Base-by-base conservation (phyloP, 64 coral and sea anemone genomes). In the Stichodactyla helianthus region DNA sequence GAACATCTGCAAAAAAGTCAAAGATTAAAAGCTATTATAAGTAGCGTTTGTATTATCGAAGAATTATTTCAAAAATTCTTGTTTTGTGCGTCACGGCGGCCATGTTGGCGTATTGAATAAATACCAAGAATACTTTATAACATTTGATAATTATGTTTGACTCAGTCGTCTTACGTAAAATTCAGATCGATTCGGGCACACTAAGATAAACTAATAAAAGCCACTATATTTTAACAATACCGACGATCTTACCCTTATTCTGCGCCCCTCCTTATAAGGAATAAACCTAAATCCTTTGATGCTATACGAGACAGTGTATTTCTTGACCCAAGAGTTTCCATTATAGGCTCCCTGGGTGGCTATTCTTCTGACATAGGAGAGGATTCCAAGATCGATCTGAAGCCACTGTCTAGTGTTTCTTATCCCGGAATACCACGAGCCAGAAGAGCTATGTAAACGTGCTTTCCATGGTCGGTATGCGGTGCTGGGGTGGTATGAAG, bases 371-470 rank as follows among this genome's bases (percentile, higher is more conserved):
- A 93, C 50, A 22, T 80, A 25, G 13, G 71, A 84, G 16, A 79
- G 13, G 22, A 78, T 53, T 2, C 94, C 94, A 58, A 97, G 55
- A 61, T 97, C 91, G 50, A 97, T 52, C 28, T 93, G 90, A 1
- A 97, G 70, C 94, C 94, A 97, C 35, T 97, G 94, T 0, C 65
- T 89, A 13, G 20, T 55, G 53, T 97, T 90, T 5, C 64, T 28
- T 68, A 78, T 85, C 16, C 86, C 71, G 18, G 90, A 71, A 71
- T 82, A 59, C 90, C 90, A 92, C 1, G 84, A 79, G 62, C 90
- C 90, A 11, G 71, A 50, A 12, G 51, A 81, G 10, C 71, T 59
- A 11, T 82, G 60, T 4, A 92, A 77, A 22, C 90, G 80, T 9
- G 90, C 85, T 13, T 76, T 80, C 84, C 84, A 92, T 5, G 90